Evolutionary conservation across 2,113 vertebrate species (phyloP).

Genomic region (Picathartes gymnocephalus): DNA sequence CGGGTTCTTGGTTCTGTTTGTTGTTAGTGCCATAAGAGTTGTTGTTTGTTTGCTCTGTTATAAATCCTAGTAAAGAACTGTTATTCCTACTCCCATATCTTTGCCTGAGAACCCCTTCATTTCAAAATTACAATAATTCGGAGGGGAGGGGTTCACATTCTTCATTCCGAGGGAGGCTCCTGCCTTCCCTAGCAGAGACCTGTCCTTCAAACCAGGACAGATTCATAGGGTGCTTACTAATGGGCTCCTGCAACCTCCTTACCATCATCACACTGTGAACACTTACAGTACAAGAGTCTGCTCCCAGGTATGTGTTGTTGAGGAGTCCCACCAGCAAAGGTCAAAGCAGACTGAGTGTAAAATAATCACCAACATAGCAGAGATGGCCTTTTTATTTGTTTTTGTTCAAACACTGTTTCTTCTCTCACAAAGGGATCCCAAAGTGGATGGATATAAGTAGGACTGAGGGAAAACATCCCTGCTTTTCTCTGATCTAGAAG

Average conservation of each 20-base stretch:
- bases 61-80: too few species aligned
- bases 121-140: too few species aligned
- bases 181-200: too few species aligned
- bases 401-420: neutral
- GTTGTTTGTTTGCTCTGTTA: too few species aligned
- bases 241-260: neutral
- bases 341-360: neutral
- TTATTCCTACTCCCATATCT: too few species aligned
- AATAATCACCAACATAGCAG: neutral
- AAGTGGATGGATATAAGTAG: neutral
- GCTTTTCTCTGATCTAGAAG: neutral
- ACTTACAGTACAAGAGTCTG: neutral
- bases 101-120: too few species aligned
- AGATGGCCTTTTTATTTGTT: neutral
- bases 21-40: too few species aligned
- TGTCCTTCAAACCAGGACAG: too few species aligned
- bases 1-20: too few species aligned
- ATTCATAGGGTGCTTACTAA: neutral
- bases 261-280: neutral
- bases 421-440: neutral
- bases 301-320: neutral
- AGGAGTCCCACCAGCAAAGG: neutral
- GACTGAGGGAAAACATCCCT: neutral
- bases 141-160: too few species aligned
- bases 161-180: too few species aligned